These are phyloP conservation scores for Falcunculus frontatus DNA, from an alignment of 2,113 vertebrate genomes.

Conservation along the genomic window DNA sequence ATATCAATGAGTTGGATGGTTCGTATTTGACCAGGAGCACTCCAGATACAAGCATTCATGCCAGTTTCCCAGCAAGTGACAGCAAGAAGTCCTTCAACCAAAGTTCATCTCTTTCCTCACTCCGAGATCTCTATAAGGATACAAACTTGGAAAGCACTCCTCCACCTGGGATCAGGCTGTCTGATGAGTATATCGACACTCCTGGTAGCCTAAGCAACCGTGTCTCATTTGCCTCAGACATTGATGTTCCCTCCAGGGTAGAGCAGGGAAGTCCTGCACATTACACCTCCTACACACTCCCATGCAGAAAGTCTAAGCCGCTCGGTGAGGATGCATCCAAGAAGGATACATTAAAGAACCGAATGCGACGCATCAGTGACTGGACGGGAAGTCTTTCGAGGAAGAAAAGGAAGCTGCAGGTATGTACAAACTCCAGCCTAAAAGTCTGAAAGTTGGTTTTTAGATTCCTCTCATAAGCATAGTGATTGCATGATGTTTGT, in stretches of 20 bases:
- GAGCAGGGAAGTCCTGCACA: constrained; percentile 74
- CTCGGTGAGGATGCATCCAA: constrained; percentile 73
- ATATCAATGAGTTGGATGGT: constrained; percentile 80
- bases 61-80: constrained; percentile 54
- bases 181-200: constrained; percentile 66
- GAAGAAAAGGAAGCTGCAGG: constrained; percentile 91
- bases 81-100: constrained; percentile 76
- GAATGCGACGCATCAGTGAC: constrained; percentile 91
- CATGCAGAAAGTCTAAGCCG: constrained; percentile 83
- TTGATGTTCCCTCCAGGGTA: constrained; percentile 82
- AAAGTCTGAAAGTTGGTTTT: background rate
- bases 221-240: constrained; percentile 84
- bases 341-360: constrained; percentile 85
- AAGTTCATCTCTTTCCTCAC: constrained; percentile 79
- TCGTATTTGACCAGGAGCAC: constrained; percentile 67
- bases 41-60: constrained; percentile 63
- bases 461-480: background rate
- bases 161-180: constrained; percentile 71
- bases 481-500: background rate
- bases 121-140: constrained; percentile 82
- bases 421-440: constrained; percentile 16
- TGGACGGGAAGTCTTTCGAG: constrained; percentile 95
- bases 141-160: constrained; percentile 74
- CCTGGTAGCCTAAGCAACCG: constrained; percentile 70
- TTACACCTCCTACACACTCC: constrained; percentile 90